A percentile compares a stretch with the other conserved stretches of the same genome.
phyloP scores from a whole-genome alignment of 2,113 vertebrate species.

The Cephalophus harveyi region DNA sequence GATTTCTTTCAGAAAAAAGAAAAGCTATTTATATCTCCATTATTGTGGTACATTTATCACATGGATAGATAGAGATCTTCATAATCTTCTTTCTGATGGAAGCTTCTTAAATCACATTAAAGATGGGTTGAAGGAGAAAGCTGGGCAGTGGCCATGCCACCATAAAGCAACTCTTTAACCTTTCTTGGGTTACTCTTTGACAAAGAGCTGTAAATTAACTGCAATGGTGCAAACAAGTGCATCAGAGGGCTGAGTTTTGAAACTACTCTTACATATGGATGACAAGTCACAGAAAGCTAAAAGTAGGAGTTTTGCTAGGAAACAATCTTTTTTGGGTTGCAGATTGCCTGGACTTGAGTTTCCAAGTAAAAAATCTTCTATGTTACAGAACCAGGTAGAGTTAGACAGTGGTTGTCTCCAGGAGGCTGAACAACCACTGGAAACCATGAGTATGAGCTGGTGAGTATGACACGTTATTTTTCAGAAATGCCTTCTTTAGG shows the following conservation, averaged over 20 bases:
- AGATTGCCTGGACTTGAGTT: not conserved
- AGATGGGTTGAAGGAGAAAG: not conserved
- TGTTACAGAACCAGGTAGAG: not conserved
- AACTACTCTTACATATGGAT: not conserved
- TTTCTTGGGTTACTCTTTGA: not conserved
- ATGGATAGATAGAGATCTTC: not conserved
- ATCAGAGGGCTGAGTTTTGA: not conserved
- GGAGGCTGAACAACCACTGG: not conserved
- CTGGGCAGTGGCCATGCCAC: not conserved
- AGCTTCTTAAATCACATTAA: not conserved
- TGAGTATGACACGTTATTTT: not conserved
- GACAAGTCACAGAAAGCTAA: not conserved
- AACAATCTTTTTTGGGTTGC: not conserved
- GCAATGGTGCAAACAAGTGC: not conserved
- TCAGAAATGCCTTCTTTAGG: not conserved
- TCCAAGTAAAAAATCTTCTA: not conserved
- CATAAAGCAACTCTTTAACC: not conserved
- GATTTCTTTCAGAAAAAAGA: not conserved
- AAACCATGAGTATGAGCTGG: not conserved
- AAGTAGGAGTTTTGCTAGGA: not conserved
- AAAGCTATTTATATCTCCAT: not conserved
- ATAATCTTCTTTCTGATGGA: not conserved
- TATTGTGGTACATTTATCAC: not conserved
- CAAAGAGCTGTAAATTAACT: not conserved
- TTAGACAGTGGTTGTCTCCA: not conserved